Conservation (phyloP, 2,888 invertebrate genomes). For the Thecophora atra region DNA sequence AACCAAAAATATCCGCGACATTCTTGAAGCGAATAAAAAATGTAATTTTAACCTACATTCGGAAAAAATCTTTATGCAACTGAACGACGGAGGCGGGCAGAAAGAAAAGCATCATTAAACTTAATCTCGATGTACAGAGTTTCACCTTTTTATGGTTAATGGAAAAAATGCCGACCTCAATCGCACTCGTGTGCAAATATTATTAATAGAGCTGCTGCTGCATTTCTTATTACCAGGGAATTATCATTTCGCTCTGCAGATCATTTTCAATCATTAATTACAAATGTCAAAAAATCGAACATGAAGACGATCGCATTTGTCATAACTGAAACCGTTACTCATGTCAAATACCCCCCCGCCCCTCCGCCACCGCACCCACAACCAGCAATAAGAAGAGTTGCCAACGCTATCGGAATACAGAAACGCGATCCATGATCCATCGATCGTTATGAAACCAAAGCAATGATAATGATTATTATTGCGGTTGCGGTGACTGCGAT, state of each 20-base stretch:
- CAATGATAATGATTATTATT: slow-evolving; percentile 13
- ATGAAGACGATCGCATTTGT: slow-evolving; percentile 34
- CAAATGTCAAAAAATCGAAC: slow-evolving; percentile 31
- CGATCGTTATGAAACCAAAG: slow-evolving; percentile 25
- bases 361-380: background rate
- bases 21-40: too few relatives aligned
- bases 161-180: too few relatives aligned
- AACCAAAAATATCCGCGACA: too few relatives aligned
- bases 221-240: background rate
- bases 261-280: slow-evolving; percentile 34
- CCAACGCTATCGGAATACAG: background rate
- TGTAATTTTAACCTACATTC: too few relatives aligned
- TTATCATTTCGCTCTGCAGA: background rate
- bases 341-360: background rate
- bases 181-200: too few relatives aligned
- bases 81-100: too few relatives aligned
- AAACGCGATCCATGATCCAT: slow-evolving; percentile 5
- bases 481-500: background rate
- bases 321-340: slow-evolving; percentile 19
- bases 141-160: too few relatives aligned
- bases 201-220: too few relatives aligned
- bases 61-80: too few relatives aligned
- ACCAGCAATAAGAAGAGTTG: background rate
- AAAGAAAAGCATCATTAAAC: too few relatives aligned
- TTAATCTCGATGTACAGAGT: too few relatives aligned